phyloP scores from a whole-genome alignment of 2,888 invertebrate species.

The Drosophila nigricruria region DNA sequence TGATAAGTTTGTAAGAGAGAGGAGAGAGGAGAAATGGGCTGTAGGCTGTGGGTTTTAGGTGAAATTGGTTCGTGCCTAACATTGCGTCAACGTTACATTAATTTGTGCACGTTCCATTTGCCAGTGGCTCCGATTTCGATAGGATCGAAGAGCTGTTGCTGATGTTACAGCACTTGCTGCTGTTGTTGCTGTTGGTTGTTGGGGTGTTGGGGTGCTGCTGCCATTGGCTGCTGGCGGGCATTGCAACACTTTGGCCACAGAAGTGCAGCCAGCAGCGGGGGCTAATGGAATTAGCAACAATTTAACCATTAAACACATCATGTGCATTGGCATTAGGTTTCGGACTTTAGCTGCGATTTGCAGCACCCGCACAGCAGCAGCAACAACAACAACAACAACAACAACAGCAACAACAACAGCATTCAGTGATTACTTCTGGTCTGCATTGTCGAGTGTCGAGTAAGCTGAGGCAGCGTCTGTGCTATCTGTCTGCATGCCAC shows the following conservation, averaged over 20 bases:
- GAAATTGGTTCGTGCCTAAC: conserved; percentile 59
- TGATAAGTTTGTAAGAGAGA: not conserved
- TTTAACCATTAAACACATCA: conserved; percentile 81
- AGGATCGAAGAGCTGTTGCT: conserved; percentile 17
- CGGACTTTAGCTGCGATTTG: conserved; percentile 14
- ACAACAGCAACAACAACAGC: conserved; percentile 13
- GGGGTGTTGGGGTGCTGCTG: conserved; percentile 13
- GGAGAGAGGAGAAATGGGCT: not conserved
- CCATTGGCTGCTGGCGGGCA: conserved; percentile 40
- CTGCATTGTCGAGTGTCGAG: conserved; percentile 29
- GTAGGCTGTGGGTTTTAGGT: not conserved
- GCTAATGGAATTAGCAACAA: conserved; percentile 81
- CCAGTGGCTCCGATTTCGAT: conserved; percentile 40
- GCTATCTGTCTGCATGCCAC: conserved; percentile 30
- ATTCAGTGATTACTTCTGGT: conserved; percentile 43
- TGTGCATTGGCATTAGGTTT: conserved; percentile 72
- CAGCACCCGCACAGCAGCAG: conserved; percentile 23
- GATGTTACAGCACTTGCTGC: not conserved
- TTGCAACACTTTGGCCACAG: conserved; percentile 71
- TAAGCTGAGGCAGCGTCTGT: not conserved
- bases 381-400: no score
- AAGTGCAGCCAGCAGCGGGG: conserved; percentile 60
- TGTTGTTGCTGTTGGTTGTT: not conserved
- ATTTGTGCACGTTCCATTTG: conserved; percentile 75
- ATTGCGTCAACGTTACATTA: conserved; percentile 70